Evolutionary conservation across 2,113 vertebrate species (phyloP).

Genomic region (Ochotona curzoniae): DNA sequence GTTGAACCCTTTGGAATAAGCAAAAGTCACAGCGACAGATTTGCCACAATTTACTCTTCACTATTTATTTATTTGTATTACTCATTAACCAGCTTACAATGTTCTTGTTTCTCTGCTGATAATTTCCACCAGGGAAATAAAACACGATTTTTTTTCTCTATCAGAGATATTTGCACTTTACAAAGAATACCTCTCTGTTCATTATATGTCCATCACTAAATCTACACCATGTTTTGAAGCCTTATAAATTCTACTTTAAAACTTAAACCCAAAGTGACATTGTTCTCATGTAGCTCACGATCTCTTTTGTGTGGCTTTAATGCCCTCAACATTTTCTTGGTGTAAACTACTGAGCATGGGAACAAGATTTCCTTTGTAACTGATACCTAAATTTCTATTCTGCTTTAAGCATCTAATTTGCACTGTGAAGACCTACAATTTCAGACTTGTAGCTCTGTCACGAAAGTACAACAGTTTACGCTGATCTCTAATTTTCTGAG

Average conservation of each 20-base stretch:
- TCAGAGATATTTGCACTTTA: slow-evolving; percentile 48
- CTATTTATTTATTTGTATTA: slow-evolving; percentile 48
- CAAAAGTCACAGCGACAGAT: not conserved
- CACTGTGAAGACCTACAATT: slow-evolving; percentile 79
- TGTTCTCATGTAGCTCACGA: slow-evolving; percentile 1
- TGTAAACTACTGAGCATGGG: slow-evolving; percentile 82
- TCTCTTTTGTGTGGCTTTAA: slow-evolving; percentile 79
- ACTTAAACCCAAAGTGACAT: slow-evolving; percentile 17
- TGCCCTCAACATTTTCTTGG: slow-evolving; percentile 78
- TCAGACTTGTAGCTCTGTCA: slow-evolving; percentile 80
- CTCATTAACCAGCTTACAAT: slow-evolving; percentile 50
- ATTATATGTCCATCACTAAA: not conserved
- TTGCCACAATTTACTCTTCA: slow-evolving; percentile 27
- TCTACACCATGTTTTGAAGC: not conserved
- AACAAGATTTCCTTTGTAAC: slow-evolving; percentile 83
- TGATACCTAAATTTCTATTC: slow-evolving; percentile 78
- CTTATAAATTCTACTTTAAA: slow-evolving; percentile 51
- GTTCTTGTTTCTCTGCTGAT: slow-evolving; percentile 23
- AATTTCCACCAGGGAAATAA: not conserved
- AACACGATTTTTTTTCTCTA: not conserved
- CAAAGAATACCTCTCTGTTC: not conserved
- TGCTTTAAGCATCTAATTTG: slow-evolving; percentile 79
- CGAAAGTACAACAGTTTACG: slow-evolving; percentile 71
- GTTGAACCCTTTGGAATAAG: slow-evolving; percentile 42
- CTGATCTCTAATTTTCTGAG: slow-evolving; percentile 80